A percentile compares a stretch with the other conserved stretches of the same genome.
Evolutionary conservation across 23 tunicate species (phyloP).

Genomic region (Trididemnum clinides): DNA sequence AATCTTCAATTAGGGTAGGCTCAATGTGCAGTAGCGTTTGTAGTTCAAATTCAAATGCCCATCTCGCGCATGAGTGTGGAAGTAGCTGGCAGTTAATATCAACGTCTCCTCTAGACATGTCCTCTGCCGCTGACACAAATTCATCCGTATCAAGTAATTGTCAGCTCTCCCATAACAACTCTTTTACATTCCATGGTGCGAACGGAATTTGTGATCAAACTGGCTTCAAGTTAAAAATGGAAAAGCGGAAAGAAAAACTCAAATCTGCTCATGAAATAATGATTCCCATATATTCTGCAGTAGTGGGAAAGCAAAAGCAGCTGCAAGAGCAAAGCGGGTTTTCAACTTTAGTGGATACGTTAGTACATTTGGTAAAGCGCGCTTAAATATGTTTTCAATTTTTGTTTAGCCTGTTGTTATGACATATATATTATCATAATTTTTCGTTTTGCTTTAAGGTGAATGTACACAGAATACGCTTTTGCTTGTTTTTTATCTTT

Average conservation of each 20-base stretch:
- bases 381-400: too few relatives aligned
- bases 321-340: conserved; percentile 43
- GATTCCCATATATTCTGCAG: conserved; percentile 69
- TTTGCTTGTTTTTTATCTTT: too few relatives aligned
- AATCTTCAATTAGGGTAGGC: background rate
- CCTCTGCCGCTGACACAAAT: background rate
- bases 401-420: too few relatives aligned
- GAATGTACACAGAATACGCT: too few relatives aligned
- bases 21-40: background rate
- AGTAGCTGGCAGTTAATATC: conserved; percentile 81
- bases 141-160: background rate
- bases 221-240: conserved; percentile 26
- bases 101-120: conserved; percentile 14
- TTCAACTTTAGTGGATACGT: conserved; percentile 24
- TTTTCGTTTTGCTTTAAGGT: too few relatives aligned
- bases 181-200: background rate
- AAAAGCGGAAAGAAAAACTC: conserved; percentile 53
- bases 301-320: conserved; percentile 37
- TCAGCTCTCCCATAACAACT: conserved; percentile 35
- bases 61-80: conserved; percentile 42
- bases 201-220: background rate
- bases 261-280: conserved; percentile 47
- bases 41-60: conserved; percentile 16
- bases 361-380: conserved; percentile 49
- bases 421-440: too few relatives aligned